Evolutionary conservation across 2,113 vertebrate genomes (phyloP).

Genomic region (Spheniscus mendiculus): DNA sequence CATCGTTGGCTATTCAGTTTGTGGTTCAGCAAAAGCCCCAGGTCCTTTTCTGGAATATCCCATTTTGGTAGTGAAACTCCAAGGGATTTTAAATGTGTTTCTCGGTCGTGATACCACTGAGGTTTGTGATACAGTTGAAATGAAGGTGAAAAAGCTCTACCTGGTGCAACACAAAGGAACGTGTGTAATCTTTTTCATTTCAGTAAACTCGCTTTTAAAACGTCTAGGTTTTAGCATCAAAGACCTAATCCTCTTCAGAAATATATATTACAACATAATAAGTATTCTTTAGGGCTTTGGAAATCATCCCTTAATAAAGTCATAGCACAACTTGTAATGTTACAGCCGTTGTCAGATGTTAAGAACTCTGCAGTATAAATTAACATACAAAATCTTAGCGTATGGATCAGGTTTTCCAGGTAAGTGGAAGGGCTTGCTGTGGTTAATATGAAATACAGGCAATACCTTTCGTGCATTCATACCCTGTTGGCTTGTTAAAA

Average conservation of each 20-base stretch:
- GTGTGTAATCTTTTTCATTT: constrained; percentile 56
- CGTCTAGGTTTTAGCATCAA: constrained; percentile 49
- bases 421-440: background rate
- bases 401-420: constrained; percentile 38
- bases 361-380: constrained; percentile 54
- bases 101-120: background rate
- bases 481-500: background rate
- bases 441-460: background rate
- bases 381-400: constrained; percentile 30
- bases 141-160: constrained; percentile 54
- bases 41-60: constrained; percentile 5
- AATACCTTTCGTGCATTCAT: background rate
- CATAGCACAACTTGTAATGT: constrained; percentile 54
- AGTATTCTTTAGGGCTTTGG: constrained; percentile 61
- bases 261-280: constrained; percentile 63
- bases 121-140: constrained; percentile 33
- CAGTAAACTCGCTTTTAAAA: constrained; percentile 61
- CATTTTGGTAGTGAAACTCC: background rate
- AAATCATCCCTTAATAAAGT: constrained; percentile 62
- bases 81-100: constrained; percentile 27
- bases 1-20: background rate
- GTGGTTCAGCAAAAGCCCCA: background rate
- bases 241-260: constrained; percentile 62
- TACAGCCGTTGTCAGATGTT: constrained; percentile 56
- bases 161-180: constrained; percentile 39